Base-by-base conservation (phyloP, 1,140 invertebrate species). In the Heliconius hermathena region DNA sequence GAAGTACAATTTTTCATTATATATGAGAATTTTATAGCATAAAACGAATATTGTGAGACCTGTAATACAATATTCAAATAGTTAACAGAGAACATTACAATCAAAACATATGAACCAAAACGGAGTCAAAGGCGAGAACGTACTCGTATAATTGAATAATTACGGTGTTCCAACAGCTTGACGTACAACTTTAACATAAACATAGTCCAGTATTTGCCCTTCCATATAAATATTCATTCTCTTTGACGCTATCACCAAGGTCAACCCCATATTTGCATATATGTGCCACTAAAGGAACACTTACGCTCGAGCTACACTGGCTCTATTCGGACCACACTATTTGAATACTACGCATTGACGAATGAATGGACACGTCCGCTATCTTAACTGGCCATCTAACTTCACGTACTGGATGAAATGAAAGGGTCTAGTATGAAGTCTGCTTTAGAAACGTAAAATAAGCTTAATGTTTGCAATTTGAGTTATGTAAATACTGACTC, bases 321-420 rank as follows among this genome's bases (percentile, higher is more conserved):
- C 60, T 70, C 22, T 71, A 76, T 76, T 76, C 38, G 74, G 4
- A 8, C 38, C 33, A n/a, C n/a, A n/a, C n/a, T n/a, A n/a, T 36
- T 36, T 76, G 74, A 76, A 76, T 76, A 76, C 16, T 76, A 76
- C 60, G 74, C 60, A 76, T 75, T 75, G 52, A 49, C 29, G 74
- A 71, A 22, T 76, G 74, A 76, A 76, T 76, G 60, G 38, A 46
- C 57, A 76, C 60, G 60, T 76, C 18, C 20, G 5, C n/a, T 76
- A 76, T 76, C 74, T 76, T 76, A 76, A 76, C 74, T 70, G 74
- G 41, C 41, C 74, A 76, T 76, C 60, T 76, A 16, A 76, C 74
- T 76, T 49, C 60, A 71, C 29, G 29, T 26, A 36, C 26, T 49
- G 8, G 38, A 36, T 76, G 57, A 20, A 29, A 33, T 74, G 73